Conservation (phyloP, 2,113 vertebrate genomes). For the Hippocampus zosterae region DNA sequence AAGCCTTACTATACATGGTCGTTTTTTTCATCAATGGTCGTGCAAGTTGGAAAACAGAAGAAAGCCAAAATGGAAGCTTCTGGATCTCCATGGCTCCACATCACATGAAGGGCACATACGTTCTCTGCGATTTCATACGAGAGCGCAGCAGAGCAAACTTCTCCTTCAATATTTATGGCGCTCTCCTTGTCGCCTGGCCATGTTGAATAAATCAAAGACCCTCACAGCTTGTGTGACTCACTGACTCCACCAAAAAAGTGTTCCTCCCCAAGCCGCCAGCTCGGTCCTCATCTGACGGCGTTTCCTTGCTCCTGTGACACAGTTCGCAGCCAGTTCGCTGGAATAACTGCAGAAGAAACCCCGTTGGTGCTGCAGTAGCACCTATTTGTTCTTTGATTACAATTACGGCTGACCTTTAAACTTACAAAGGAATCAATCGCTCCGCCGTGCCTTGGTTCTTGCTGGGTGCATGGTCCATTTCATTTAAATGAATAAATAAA, state of each 20-base stretch:
- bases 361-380: not conserved
- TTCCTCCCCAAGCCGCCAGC: slow-evolving; percentile 20
- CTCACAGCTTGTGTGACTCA: slow-evolving; percentile 42
- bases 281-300: slow-evolving; percentile 29
- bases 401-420: too few species aligned
- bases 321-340: not conserved
- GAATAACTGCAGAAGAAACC: not conserved
- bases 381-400: too few species aligned
- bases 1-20: too few species aligned
- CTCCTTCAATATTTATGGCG: slow-evolving; percentile 71
- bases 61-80: slow-evolving; percentile 35
- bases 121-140: slow-evolving; percentile 70
- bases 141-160: slow-evolving; percentile 62
- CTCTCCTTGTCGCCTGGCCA: slow-evolving; percentile 51
- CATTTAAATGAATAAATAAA: too few species aligned
- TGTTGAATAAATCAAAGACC: slow-evolving; percentile 65
- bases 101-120: slow-evolving; percentile 67
- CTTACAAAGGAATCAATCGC: too few species aligned
- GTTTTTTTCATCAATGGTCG: too few species aligned
- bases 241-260: slow-evolving; percentile 25
- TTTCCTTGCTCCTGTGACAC: not conserved
- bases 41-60: slow-evolving; percentile 16
- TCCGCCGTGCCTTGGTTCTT: too few species aligned
- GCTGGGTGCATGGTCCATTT: too few species aligned
- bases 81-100: slow-evolving; percentile 60